phyloP scores from a whole-genome alignment of 1,140 invertebrate species.

The Mercenaria mercenaria region DNA sequence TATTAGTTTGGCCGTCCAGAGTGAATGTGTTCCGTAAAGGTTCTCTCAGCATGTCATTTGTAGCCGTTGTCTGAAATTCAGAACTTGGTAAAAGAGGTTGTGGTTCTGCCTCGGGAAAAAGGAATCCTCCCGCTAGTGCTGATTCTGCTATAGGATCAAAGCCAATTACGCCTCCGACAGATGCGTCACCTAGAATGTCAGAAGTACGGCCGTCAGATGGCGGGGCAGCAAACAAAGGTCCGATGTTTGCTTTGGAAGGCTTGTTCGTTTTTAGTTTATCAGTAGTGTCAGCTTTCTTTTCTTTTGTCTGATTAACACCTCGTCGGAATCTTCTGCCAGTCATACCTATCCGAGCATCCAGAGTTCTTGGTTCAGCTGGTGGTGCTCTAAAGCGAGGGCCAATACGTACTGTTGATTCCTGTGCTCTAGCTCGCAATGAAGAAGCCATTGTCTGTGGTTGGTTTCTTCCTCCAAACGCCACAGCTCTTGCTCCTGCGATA shows the following conservation, averaged over 20 bases:
- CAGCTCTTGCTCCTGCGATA: neutral
- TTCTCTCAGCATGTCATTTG: neutral
- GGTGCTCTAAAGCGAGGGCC: slow-evolving; percentile 50
- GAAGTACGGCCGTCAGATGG: slow-evolving; percentile 24
- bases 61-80: neutral
- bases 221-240: neutral
- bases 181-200: neutral
- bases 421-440: neutral
- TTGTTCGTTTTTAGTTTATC: neutral
- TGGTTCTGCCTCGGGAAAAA: neutral
- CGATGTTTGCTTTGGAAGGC: neutral
- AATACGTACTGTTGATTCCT: slow-evolving; percentile 13
- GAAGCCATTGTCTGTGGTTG: neutral
- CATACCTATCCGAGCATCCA: neutral
- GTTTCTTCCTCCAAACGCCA: neutral
- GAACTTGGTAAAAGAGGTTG: neutral
- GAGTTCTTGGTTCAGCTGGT: slow-evolving; percentile 52
- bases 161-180: neutral
- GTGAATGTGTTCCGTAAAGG: neutral
- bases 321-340: neutral
- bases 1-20: neutral
- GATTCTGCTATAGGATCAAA: neutral
- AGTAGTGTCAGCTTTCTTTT: neutral
- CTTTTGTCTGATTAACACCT: neutral
- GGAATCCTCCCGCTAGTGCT: neutral